These are phyloP conservation scores for Montipora capitata DNA, from an alignment of 92 coral and sea anemone species.

Conservation along the genomic window DNA sequence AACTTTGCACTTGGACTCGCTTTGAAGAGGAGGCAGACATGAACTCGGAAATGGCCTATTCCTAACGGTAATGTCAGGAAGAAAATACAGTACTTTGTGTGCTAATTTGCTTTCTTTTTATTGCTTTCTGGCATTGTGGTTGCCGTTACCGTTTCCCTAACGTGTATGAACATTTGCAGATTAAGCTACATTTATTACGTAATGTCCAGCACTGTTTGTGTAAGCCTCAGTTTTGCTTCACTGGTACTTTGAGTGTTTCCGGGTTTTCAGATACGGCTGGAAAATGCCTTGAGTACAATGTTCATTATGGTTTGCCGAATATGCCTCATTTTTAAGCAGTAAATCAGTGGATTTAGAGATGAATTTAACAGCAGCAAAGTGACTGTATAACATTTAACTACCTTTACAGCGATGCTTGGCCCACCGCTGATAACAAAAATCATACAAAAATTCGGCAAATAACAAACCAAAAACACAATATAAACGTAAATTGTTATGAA, in stretches of 20 bases:
- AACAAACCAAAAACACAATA: conserved; percentile 11
- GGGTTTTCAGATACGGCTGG: neutral
- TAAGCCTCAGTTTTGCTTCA: too few relatives aligned
- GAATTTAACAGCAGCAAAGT: neutral
- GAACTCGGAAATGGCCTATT: too few relatives aligned
- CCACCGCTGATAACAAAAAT: neutral
- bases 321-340: conserved; percentile 12
- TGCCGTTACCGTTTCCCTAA: too few relatives aligned
- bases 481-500: neutral
- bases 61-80: too few relatives aligned
- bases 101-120: too few relatives aligned
- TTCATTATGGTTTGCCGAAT: conserved; percentile 2
- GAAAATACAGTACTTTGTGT: too few relatives aligned
- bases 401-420: neutral
- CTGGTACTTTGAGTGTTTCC: neutral
- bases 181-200: too few relatives aligned
- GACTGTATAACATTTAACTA: neutral
- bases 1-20: too few relatives aligned
- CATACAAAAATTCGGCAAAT: neutral
- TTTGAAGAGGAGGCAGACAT: too few relatives aligned
- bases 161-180: too few relatives aligned
- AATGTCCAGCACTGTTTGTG: too few relatives aligned
- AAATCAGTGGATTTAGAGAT: conserved; percentile 2
- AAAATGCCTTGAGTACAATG: neutral
- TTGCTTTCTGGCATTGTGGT: too few relatives aligned